Conservation (phyloP, 2,888 invertebrate species). For the Yponomeuta sedellus region DNA sequence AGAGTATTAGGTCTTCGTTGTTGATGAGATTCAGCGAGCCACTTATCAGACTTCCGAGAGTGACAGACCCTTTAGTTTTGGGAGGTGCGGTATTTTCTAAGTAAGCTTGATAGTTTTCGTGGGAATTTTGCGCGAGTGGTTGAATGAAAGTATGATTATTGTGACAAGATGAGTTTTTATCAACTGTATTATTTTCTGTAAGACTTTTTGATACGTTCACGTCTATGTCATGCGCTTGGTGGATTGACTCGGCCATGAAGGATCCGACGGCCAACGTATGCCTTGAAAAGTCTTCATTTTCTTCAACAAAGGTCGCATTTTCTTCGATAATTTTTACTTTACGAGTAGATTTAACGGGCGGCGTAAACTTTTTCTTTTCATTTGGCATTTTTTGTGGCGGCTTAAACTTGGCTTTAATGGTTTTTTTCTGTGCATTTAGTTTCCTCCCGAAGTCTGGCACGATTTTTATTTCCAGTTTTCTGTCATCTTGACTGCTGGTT, state of each 20-base stretch:
- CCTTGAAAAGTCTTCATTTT: no score
- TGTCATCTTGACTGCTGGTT: neutral
- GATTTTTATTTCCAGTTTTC: slow-evolving; percentile 16
- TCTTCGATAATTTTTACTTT: no score
- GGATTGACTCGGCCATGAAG: no score
- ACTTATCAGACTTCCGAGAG: slow-evolving; percentile 40
- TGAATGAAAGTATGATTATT: neutral
- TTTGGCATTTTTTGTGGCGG: neutral
- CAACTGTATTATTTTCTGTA: neutral
- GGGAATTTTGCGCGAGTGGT: neutral
- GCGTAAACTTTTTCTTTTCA: neutral
- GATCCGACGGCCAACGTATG: no score
- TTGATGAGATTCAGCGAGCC: slow-evolving; percentile 48
- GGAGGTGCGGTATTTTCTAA: neutral
- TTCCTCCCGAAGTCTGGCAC: slow-evolving; percentile 39
- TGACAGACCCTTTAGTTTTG: neutral
- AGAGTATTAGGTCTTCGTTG: slow-evolving; percentile 32
- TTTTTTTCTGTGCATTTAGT: slow-evolving; percentile 18
- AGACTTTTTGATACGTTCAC: neutral
- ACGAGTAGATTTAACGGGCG: neutral
- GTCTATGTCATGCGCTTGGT: no score
- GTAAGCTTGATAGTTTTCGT: no score
- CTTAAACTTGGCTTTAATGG: neutral
- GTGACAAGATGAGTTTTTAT: neutral
- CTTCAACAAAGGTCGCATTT: no score